Conservation (phyloP, 2,888 invertebrate species). For the Lathronympha strigana region DNA sequence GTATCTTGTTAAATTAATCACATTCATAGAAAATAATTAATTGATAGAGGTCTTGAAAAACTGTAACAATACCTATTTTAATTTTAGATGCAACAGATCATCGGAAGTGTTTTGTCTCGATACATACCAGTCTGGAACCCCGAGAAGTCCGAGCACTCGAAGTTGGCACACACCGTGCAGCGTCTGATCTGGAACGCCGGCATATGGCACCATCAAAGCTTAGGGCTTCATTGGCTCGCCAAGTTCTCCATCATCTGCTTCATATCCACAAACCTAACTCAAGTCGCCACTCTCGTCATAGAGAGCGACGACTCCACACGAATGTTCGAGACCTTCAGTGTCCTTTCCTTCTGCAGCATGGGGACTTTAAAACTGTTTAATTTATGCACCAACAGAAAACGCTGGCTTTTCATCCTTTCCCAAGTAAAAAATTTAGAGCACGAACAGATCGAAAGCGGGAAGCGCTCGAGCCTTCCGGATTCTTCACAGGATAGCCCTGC, state of each 20-base stretch:
- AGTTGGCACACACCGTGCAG: slow-evolving; percentile 38
- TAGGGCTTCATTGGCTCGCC: slow-evolving; percentile 50
- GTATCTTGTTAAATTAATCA: no score
- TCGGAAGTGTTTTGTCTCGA: not conserved
- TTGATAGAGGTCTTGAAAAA: no score
- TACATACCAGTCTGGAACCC: slow-evolving; percentile 19
- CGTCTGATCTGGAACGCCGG: slow-evolving; percentile 52
- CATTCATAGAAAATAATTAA: no score
- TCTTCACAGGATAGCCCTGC: slow-evolving; percentile 46
- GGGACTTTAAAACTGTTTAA: slow-evolving; percentile 63
- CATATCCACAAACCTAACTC: slow-evolving; percentile 52
- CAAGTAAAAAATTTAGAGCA: slow-evolving; percentile 56
- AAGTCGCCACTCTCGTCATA: slow-evolving; percentile 54
- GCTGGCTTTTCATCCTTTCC: slow-evolving; percentile 58
- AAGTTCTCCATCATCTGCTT: slow-evolving; percentile 54
- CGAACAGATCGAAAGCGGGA: slow-evolving; percentile 49
- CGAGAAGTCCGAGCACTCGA: not conserved
- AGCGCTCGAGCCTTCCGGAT: slow-evolving; percentile 41
- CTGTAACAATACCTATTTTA: not conserved
- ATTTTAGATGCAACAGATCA: not conserved
- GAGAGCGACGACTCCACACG: slow-evolving; percentile 56
- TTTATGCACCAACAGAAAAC: slow-evolving; percentile 49
- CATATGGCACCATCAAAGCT: slow-evolving; percentile 46
- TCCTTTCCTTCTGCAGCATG: slow-evolving; percentile 66
- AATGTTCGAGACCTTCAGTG: slow-evolving; percentile 66